Evolutionary conservation across 1,140 invertebrate genomes (phyloP).

Genomic region (Magallana gigas): DNA sequence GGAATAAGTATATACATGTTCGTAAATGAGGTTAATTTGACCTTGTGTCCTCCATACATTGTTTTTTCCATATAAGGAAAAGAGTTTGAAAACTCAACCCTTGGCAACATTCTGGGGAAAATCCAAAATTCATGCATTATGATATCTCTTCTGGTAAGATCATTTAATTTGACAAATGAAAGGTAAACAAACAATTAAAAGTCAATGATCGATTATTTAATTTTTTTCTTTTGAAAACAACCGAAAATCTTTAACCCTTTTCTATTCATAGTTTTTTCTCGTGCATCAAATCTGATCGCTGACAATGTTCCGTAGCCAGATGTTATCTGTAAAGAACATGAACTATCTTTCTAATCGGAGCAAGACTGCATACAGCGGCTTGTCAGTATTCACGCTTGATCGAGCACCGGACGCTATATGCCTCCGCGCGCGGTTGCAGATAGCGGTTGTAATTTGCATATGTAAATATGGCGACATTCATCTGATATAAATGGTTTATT

Average conservation of each 20-base stretch:
- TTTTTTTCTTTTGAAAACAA: no score
- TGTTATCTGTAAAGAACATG: neutral
- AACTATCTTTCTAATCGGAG: neutral
- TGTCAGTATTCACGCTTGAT: conserved; percentile 6
- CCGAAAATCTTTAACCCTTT: neutral
- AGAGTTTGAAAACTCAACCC: no score
- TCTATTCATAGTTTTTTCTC: neutral
- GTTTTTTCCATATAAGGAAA: no score
- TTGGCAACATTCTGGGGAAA: no score
- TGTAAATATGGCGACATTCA: conserved; percentile 26
- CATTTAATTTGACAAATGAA: no score
- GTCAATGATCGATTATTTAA: no score
- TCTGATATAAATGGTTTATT: conserved; percentile 22
- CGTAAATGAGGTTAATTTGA: no score
- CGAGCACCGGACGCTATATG: conserved; percentile 10
- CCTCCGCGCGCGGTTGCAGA: conserved; percentile 9
- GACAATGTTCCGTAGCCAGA: neutral
- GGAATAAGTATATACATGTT: no score
- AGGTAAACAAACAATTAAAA: no score
- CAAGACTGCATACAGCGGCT: neutral
- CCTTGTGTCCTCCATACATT: no score
- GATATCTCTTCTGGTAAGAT: no score
- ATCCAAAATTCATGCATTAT: no score
- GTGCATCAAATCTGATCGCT: neutral
- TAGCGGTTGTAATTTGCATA: conserved; percentile 19